Evolutionary conservation across 2,888 invertebrate genomes (phyloP).

Genomic region (Diadegma fenestrale): DNA sequence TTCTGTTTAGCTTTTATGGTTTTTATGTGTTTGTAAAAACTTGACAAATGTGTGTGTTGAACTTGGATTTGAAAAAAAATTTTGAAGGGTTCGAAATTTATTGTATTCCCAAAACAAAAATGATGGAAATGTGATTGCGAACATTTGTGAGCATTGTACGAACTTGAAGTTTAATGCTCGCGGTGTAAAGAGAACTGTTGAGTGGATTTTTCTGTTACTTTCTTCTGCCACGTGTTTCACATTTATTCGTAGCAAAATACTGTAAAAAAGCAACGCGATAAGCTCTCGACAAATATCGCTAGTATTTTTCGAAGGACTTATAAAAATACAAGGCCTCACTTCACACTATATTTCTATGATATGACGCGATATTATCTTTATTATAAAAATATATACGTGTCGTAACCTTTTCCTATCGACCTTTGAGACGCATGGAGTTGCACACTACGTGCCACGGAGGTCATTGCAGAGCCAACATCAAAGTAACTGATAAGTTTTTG

Average conservation of each 20-base stretch:
- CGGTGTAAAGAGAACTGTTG: background rate
- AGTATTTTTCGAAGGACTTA: background rate
- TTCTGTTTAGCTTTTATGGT: too few relatives aligned
- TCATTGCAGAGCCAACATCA: conserved; percentile 41
- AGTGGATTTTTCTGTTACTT: background rate
- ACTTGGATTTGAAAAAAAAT: background rate
- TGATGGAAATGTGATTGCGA: background rate
- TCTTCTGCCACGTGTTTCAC: background rate
- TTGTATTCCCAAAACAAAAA: background rate
- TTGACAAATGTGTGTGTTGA: background rate
- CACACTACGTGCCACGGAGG: conserved; percentile 37
- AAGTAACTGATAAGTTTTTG: conserved; percentile 48
- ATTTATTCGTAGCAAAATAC: background rate
- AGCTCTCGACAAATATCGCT: background rate
- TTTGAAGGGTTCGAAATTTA: background rate
- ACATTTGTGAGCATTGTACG: background rate
- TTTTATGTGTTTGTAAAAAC: background rate
- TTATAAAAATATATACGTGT: background rate
- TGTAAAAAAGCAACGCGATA: background rate
- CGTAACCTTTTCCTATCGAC: conserved; percentile 40
- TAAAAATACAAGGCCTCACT: conserved; percentile 1
- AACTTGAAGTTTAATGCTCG: background rate
- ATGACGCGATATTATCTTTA: background rate
- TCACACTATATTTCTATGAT: background rate
- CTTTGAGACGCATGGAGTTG: conserved; percentile 10